A percentile compares a stretch with the other conserved stretches of the same genome.
Evolutionary conservation across 2,888 invertebrate species (phyloP).

Genomic region (Drosophila subquinaria): DNA sequence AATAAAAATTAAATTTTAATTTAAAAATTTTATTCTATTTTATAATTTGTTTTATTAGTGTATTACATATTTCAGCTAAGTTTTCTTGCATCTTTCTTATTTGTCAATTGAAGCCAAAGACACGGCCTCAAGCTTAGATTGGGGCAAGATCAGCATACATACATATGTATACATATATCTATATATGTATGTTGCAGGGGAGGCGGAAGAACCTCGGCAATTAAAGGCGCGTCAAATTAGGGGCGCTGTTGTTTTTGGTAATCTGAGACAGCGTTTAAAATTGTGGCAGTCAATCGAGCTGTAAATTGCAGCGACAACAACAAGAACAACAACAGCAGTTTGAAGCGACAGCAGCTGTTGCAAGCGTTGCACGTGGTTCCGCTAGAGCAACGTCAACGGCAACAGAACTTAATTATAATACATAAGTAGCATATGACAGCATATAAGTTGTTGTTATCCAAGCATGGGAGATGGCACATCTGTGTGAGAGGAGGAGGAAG

Average conservation of each 20-base stretch:
- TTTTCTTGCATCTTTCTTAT: not conserved
- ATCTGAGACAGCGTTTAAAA: constrained; percentile 61
- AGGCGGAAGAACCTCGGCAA: constrained; percentile 7
- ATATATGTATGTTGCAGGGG: not conserved
- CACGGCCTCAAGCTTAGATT: constrained; percentile 16
- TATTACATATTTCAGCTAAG: not conserved
- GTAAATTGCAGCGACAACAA: constrained; percentile 58
- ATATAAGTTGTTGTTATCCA: constrained; percentile 42
- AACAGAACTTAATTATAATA: constrained; percentile 57
- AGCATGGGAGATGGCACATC: not conserved
- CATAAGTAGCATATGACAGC: constrained; percentile 44
- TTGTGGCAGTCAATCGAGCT: constrained; percentile 74
- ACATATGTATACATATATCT: not conserved
- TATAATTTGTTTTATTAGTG: not conserved
- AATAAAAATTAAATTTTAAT: no score
- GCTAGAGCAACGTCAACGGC: constrained; percentile 35
- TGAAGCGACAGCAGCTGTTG: constrained; percentile 22
- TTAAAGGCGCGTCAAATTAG: not conserved
- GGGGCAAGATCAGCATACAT: constrained; percentile 22
- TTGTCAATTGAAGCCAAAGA: constrained; percentile 6
- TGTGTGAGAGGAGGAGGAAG: not conserved
- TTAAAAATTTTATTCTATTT: no score
- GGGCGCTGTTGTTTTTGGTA: constrained; percentile 34
- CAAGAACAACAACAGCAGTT: not conserved
- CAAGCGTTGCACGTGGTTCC: constrained; percentile 20